Evolutionary conservation across 2,888 invertebrate species (phyloP).

Genomic region (Pristionchus arcanus): DNA sequence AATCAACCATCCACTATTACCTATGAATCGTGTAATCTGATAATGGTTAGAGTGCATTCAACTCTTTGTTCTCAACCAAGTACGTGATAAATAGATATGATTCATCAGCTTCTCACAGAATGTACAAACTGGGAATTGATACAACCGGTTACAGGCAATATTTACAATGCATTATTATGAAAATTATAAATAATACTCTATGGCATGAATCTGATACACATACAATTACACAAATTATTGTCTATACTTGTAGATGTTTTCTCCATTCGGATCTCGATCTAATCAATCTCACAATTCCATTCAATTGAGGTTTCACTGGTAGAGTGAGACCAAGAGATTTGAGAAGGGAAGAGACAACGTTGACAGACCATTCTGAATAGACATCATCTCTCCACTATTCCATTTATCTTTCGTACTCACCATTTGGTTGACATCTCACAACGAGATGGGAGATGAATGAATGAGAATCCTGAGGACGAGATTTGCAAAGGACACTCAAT

Average conservation of each 20-base stretch:
- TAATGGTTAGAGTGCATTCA: background rate
- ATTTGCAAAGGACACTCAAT: background rate
- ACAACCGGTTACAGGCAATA: background rate
- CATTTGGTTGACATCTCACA: constrained; percentile 33
- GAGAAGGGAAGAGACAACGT: constrained; percentile 24
- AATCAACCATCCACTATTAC: background rate
- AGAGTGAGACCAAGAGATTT: constrained; percentile 27
- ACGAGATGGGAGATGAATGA: constrained; percentile 40
- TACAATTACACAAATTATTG: background rate
- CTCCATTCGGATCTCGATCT: constrained; percentile 17
- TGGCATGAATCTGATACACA: constrained; percentile 13
- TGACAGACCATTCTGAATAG: background rate
- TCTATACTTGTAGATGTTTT: constrained; percentile 16
- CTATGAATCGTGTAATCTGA: background rate
- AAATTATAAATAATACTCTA: constrained; percentile 33
- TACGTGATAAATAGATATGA: background rate
- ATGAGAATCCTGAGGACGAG: constrained; percentile 28
- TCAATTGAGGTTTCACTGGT: constrained; percentile 33
- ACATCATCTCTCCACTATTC: background rate
- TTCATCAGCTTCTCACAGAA: constrained; percentile 37
- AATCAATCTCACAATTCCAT: constrained; percentile 14
- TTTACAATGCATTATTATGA: constrained; percentile 19
- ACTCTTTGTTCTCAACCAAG: background rate
- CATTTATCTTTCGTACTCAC: background rate
- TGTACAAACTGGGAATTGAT: constrained; percentile 37